phyloP scores from a whole-genome alignment of 2,797 vertebrate species.

The Cottoperca gobio region DNA sequence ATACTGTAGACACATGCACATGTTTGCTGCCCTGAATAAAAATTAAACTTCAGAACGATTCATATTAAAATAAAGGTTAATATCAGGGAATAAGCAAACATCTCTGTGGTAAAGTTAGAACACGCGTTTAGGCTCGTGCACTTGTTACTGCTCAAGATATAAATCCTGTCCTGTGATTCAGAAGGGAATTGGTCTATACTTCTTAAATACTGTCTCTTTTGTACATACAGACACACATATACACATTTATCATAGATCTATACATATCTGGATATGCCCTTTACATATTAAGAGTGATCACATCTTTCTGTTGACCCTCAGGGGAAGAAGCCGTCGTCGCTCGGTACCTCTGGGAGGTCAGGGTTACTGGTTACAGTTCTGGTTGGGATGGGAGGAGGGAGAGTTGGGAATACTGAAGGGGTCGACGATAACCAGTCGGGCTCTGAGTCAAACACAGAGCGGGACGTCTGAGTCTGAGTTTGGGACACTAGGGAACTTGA shows the following conservation, averaged over 20 bases:
- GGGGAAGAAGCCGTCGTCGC: conserved; percentile 73
- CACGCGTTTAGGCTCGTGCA: conserved; percentile 32
- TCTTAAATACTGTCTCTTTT: conserved; percentile 78
- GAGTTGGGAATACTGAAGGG: conserved; percentile 77
- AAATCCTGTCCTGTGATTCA: conserved; percentile 54
- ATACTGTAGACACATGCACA: conserved; percentile 69
- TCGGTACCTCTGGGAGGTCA: conserved; percentile 72
- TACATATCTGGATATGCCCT: conserved; percentile 74
- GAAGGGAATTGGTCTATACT: conserved; percentile 57
- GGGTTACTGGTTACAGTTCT: conserved; percentile 82
- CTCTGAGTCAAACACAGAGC: conserved; percentile 73
- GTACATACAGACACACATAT: conserved; percentile 75
- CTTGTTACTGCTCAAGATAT: conserved; percentile 43
- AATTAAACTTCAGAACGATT: conserved; percentile 58
- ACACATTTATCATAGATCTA: conserved; percentile 76
- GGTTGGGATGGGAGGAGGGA: conserved; percentile 83
- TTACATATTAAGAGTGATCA: conserved; percentile 43
- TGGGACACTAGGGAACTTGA: conserved; percentile 59
- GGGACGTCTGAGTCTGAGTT: conserved; percentile 70
- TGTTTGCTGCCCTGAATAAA: conserved; percentile 69
- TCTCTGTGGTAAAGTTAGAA: conserved; percentile 28
- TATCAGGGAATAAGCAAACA: conserved; percentile 51
- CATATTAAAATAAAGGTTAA: conserved; percentile 63
- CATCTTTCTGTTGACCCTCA: conserved; percentile 89
- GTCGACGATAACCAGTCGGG: conserved; percentile 83